Evolutionary conservation across 2,113 vertebrate species (phyloP), one percentile per base, ranked within the genome.

Genomic region (Petroica traversi): DNA sequence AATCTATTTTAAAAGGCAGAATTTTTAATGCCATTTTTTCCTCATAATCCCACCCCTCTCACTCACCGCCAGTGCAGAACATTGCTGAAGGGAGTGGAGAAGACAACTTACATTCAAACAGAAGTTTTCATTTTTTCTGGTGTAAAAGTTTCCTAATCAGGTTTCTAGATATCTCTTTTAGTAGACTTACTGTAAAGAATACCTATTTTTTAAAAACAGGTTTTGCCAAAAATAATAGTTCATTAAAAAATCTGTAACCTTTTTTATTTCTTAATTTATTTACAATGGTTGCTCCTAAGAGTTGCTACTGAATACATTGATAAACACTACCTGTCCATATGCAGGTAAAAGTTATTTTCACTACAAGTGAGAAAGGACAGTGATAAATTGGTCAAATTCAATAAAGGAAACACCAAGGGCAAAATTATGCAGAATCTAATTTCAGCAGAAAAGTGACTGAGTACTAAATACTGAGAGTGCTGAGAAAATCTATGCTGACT

Each of bases 1-100:
- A 59, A 12, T 40, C 4, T 58, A 14, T 19, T 46, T 15, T 7
- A 38, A 92, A 52, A 64, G 19, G 2, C 0, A 0, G 7, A 3
- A 5, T 29, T 34, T 86, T 90, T 33, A 3, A 55, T 36, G 5
- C 5, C 1, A 14, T 66, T 84, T 83, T 69, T 61, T n/a, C n/a
- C n/a, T n/a, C n/a, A n/a, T n/a, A n/a, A n/a, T n/a, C n/a, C n/a
- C 2, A 4, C 46, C 19, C 68, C 31, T 23, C 24, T 57, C 23
- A 10, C 19, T 66, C 33, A 12, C 2, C 3, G 7, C 3, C 29
- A 16, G 36, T 49, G 34, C 34, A 29, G 13, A 86, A 59, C 7
- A 43, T 4, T 25, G 19, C 55, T 1, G 3, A 19, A 71, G 29
- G 17, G 26, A 80, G 36, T 0, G 0, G 2, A 49, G 24, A 38